Conservation (phyloP, 2,113 vertebrate genomes). For the Eptesicus fuscus region DNA sequence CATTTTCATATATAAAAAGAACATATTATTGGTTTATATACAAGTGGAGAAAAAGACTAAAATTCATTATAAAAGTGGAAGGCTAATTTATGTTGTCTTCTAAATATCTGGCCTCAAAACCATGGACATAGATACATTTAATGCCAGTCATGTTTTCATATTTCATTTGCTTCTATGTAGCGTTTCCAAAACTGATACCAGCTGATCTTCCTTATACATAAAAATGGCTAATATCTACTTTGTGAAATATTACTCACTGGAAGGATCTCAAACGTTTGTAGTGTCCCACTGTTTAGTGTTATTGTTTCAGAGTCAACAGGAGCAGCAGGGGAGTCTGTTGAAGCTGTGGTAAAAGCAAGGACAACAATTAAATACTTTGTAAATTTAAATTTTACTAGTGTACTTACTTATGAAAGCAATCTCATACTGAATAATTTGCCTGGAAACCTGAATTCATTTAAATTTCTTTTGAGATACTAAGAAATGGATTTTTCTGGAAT, state of each 20-base stretch:
- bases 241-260: constrained; percentile 87
- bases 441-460: constrained; percentile 23
- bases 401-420: not conserved
- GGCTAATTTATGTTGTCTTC: not conserved
- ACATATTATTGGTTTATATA: not conserved
- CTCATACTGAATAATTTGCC: not conserved
- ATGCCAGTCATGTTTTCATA: not conserved
- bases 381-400: not conserved
- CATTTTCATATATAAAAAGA: not conserved
- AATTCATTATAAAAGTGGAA: not conserved
- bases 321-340: constrained; percentile 83
- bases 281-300: constrained; percentile 92
- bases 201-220: not conserved
- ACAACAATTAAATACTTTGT: constrained; percentile 38
- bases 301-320: constrained; percentile 91
- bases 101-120: not conserved
- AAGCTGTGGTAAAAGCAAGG: constrained; percentile 78
- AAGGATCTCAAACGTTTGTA: constrained; percentile 98
- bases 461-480: not conserved
- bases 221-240: not conserved
- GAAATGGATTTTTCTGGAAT: not conserved
- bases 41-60: not conserved
- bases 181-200: not conserved
- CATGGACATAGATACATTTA: not conserved
- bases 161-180: not conserved